These are phyloP conservation scores for Nebria salina DNA, from an alignment of 2,888 invertebrate species.

Conservation along the genomic window DNA sequence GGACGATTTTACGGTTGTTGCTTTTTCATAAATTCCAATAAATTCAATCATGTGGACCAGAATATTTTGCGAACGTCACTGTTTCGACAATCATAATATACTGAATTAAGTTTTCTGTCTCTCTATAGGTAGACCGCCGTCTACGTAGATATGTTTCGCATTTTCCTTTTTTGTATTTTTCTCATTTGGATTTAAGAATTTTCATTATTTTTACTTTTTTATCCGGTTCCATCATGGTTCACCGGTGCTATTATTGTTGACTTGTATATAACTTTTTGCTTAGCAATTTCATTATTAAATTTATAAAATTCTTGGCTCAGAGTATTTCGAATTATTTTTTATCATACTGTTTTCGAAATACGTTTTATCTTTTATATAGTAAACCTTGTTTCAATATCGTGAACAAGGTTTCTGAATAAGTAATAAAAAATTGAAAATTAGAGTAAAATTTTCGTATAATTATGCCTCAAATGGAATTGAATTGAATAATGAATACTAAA, in stretches of 20 bases:
- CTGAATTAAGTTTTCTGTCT: not conserved
- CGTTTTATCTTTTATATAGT: not conserved
- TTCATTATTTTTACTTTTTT: not conserved
- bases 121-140: not conserved
- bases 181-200: not conserved
- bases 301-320: not conserved
- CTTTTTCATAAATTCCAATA: slow-evolving; percentile 42
- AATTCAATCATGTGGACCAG: slow-evolving; percentile 11
- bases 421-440: too few relatives aligned
- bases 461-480: too few relatives aligned
- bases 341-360: not conserved
- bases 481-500: too few relatives aligned
- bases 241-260: not conserved
- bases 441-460: too few relatives aligned
- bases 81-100: not conserved
- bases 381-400: too few relatives aligned
- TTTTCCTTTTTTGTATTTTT: not conserved
- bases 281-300: not conserved
- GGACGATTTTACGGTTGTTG: slow-evolving; percentile 31
- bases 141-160: too few relatives aligned
- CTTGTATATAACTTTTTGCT: not conserved
- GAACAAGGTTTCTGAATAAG: too few relatives aligned
- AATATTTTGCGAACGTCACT: slow-evolving; percentile 9
- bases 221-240: not conserved
- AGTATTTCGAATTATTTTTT: not conserved